A percentile compares a stretch with the other conserved stretches of the same genome.
phyloP scores from a whole-genome alignment of 37 sponge, comb jelly and placozoan genomes.

The Ephydatia muelleri region DNA sequence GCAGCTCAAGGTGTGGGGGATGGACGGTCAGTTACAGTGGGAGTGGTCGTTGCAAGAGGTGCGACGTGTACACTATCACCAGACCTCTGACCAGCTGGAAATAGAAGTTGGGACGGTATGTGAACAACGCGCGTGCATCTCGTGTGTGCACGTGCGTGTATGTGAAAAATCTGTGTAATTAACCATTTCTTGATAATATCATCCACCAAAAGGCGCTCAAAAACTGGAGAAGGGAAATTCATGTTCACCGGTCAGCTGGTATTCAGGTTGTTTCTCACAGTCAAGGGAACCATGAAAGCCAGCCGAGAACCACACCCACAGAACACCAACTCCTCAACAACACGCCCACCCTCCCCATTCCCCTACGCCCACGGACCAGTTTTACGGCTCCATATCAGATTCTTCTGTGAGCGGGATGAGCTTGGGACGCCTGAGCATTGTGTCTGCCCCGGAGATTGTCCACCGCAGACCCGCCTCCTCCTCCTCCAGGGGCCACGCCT shows the following conservation, averaged over 20 bases:
- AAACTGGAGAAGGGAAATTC: conserved; percentile 73
- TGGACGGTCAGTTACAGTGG: conserved; percentile 5
- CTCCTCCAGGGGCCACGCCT: background rate
- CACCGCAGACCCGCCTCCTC: background rate
- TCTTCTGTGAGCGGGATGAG: background rate
- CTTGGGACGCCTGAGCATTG: background rate
- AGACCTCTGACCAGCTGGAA: conserved; percentile 53
- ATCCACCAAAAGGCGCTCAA: conserved; percentile 36
- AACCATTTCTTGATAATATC: background rate
- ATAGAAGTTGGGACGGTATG: conserved; percentile 71
- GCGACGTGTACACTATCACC: conserved; percentile 57
- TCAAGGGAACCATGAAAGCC: conserved; percentile 42
- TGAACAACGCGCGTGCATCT: too few relatives aligned
- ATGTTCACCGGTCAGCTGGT: conserved; percentile 60
- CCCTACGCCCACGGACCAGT: background rate
- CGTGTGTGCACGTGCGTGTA: too few relatives aligned
- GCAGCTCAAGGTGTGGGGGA: conserved; percentile 19
- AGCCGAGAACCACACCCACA: background rate
- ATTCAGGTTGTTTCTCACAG: conserved; percentile 34
- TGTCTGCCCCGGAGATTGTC: background rate
- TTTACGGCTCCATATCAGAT: background rate
- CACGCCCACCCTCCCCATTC: background rate
- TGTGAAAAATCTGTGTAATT: conserved; percentile 6
- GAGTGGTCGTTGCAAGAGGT: conserved; percentile 51
- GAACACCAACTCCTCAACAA: background rate